Percentiles rank a stretch among this genome's conserved stretches.
phyloP scores from a whole-genome alignment of 2,797 vertebrate species.

The Girardinus metallicus region DNA sequence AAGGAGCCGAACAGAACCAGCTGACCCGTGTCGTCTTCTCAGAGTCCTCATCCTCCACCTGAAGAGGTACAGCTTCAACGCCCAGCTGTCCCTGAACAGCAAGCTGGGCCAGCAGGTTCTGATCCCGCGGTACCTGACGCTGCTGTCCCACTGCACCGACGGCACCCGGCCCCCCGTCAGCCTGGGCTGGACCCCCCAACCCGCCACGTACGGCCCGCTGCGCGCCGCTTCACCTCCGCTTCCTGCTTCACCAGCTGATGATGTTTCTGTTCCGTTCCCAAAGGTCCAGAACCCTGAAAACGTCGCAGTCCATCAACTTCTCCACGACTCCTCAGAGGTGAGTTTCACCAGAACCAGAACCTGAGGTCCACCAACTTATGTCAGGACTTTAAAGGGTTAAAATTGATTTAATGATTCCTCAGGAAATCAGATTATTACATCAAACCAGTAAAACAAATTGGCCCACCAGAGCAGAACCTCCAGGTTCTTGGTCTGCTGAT shows the following conservation, averaged over 20 bases:
- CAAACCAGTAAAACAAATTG: background rate
- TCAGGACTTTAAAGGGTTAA: background rate
- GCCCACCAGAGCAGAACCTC: background rate
- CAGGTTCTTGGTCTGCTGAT: background rate
- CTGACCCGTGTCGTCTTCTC: conserved; percentile 4
- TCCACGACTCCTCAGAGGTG: conserved; percentile 71
- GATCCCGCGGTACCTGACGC: conserved; percentile 93
- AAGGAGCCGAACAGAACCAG: background rate
- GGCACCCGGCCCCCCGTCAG: conserved; percentile 87
- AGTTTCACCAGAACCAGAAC: conserved; percentile 25
- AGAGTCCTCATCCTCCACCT: conserved; percentile 98
- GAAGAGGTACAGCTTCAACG: conserved; percentile 97
- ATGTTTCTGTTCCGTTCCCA: conserved; percentile 37
- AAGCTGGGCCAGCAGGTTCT: conserved; percentile 97
- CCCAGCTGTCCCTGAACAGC: conserved; percentile 94
- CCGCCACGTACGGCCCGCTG: conserved; percentile 82
- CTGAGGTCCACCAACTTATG: background rate
- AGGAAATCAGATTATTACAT: too few species aligned
- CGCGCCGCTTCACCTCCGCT: background rate
- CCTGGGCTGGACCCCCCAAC: conserved; percentile 87
- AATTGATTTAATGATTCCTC: background rate
- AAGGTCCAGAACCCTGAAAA: conserved; percentile 92
- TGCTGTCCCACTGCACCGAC: conserved; percentile 93
- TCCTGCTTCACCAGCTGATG: background rate
- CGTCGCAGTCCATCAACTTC: conserved; percentile 89